Evolutionary conservation across 2,797 vertebrate genomes (phyloP), one percentile per base, ranked within the genome.

Genomic region (Acrocephalus scirpaceus): DNA sequence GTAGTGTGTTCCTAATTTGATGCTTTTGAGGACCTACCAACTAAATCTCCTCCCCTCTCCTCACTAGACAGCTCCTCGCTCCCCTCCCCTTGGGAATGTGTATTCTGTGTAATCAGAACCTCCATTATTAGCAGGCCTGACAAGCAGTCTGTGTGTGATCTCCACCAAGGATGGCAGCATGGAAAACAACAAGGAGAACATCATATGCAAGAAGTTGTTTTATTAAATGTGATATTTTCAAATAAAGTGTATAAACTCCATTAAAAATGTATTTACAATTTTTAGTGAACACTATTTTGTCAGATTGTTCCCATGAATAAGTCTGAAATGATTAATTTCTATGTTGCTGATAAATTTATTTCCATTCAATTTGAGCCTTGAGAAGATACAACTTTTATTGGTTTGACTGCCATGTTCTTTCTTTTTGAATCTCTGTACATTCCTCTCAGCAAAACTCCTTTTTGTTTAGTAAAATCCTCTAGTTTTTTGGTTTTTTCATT

Each of bases 41-140:
- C 5, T 38, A 61, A 65, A 57, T 42, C 8, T 69, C 34, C 29
- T 70, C 54, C 19, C 19, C 10, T 51, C 17, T 51, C 21, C 40
- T 54, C 44, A 30, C 27, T 18, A 23, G 17, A 82, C n/a, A 72
- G 3, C 16, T 89, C 16, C 30, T 5, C 7, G 2, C 11, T 87
- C 17, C 26, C 5, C 16, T 73, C 6, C 27, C 16, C 40, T 70
- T 0, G 0, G 48, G 19, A 90, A 73, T 11, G 13, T 38, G 21
- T 36, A 21, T 60, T 51, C 36, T 9, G 1, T 77, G 54, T 64
- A 70, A 85, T 76, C 65, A 73, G 30, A 82, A 15, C 22, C 27
- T 87, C 32, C 48, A 60, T 36, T 72, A 36, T 13, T 13, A 79
- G 8, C 22, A 88, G 32, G 21, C 21, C 48, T 83, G 42, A 48